Conservation (phyloP, 2,888 invertebrate genomes). For the Beris chalybata region DNA sequence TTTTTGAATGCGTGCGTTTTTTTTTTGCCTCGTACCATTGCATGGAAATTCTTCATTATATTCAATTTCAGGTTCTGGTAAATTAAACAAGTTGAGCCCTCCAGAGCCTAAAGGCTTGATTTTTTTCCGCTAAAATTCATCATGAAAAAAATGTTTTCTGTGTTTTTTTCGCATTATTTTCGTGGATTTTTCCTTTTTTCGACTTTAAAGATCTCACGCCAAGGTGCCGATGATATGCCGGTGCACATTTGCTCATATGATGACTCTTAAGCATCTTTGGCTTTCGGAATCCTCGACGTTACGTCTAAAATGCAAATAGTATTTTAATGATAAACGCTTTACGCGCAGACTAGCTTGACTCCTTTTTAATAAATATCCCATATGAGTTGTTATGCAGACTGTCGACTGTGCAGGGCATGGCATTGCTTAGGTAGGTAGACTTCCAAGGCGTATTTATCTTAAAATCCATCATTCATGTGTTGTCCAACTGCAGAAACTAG, state of each 20-base stretch:
- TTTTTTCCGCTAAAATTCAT: no score
- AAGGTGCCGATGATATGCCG: no score
- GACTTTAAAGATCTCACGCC: no score
- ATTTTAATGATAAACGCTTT: slow-evolving; percentile 34
- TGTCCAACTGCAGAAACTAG: slow-evolving; percentile 5
- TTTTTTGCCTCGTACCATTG: slow-evolving; percentile 7
- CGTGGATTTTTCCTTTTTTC: no score
- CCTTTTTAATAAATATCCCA: slow-evolving; percentile 16
- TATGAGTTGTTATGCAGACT: no score
- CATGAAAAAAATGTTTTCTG: no score
- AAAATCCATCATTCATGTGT: slow-evolving; percentile 33
- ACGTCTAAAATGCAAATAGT: slow-evolving; percentile 34
- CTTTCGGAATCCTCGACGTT: slow-evolving; percentile 9
- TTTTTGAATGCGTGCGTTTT: slow-evolving; percentile 9
- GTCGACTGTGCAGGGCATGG: no score
- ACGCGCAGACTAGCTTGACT: slow-evolving; percentile 20
- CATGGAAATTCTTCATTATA: slow-evolving; percentile 28
- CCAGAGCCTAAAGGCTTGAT: no score
- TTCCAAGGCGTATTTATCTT: slow-evolving; percentile 29
- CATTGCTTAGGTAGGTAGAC: slow-evolving; percentile 3
- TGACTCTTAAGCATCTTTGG: slow-evolving; percentile 8
- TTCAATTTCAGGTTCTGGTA: slow-evolving; percentile 31
- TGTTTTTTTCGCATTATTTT: slow-evolving; percentile 1
- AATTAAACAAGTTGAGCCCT: not conserved
- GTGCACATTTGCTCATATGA: not conserved